Evolutionary conservation across 2,888 invertebrate genomes (phyloP), one percentile per base, ranked within the genome.

Genomic region (Globia sparganii): DNA sequence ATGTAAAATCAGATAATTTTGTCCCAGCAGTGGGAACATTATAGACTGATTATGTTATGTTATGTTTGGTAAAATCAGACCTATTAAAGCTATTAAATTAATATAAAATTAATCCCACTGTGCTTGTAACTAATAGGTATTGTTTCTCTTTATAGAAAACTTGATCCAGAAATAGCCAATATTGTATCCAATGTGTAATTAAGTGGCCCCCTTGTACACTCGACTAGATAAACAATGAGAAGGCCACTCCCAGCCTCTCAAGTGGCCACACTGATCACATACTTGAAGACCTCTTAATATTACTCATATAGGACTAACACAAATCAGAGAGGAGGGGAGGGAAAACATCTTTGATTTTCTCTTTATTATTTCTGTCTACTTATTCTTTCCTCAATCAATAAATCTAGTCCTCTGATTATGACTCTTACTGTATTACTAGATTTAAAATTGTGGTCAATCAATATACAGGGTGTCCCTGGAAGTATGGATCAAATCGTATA

Each of bases 231-330:
- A 75, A 81, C 75, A 81, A 58, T 58, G 43, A 46, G 66, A 28
- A 13, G 25, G n/a, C 37, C 64, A 53, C 43, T 69, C 43, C 25
- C 15, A 9, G 15, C 21, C 53, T 25, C 53, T 65, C 11, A 11
- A 75, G 64, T 56, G 37, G 65, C 65, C 15, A 31, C 34, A 65
- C 53, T 69, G 59, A 69, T 75, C 53, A 59, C 53, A 70, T 56
- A 69, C 77, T 80, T 15, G n/a, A 65, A 31, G n/a, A 28, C 31
- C 76, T 59, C 76, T 69, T 61, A 61, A 75, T 76, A 53, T 40
- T 25, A 81, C 53, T 75, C 13, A 0, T 59, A 21, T n/a, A 64
- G 8, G 13, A 5, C 8, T 31, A n/a, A n/a, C n/a, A n/a, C n/a
- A n/a, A n/a, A n/a, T n/a, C n/a, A n/a, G n/a, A n/a, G n/a, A n/a